A percentile compares a stretch with the other conserved stretches of the same genome.
Evolutionary conservation across 1,140 invertebrate species (phyloP).

Genomic region (Penaeus japonicus): DNA sequence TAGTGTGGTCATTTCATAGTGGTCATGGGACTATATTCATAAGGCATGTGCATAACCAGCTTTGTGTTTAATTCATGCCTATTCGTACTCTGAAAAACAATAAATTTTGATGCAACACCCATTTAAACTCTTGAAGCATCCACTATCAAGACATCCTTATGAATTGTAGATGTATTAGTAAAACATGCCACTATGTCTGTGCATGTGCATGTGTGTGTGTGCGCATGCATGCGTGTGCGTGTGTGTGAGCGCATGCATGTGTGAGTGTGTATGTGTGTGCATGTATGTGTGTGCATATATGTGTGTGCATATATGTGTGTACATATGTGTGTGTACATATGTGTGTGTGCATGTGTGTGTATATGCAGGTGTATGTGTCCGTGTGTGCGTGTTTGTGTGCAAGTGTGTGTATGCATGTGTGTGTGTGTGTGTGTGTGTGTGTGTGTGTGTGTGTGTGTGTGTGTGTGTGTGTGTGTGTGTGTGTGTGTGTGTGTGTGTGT

Average conservation of each 20-base stretch:
- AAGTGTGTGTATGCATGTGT: neutral
- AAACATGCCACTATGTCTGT: no score
- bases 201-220: neutral
- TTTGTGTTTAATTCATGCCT: neutral
- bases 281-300: neutral
- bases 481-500: no score
- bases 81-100: neutral
- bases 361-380: neutral
- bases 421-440: no score
- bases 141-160: no score
- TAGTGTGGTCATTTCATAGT: no score
- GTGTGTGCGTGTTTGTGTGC: neutral
- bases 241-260: neutral
- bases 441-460: no score
- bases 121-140: no score
- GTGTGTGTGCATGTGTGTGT: neutral
- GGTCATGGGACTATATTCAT: no score
- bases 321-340: neutral
- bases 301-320: neutral
- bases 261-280: constrained; percentile 4
- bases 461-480: no score
- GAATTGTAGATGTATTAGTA: no score
- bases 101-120: neutral
- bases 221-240: neutral
- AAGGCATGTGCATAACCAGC: neutral